phyloP scores from a whole-genome alignment of 2,888 invertebrate genomes.

The Hirtodrosophila trivittata region DNA sequence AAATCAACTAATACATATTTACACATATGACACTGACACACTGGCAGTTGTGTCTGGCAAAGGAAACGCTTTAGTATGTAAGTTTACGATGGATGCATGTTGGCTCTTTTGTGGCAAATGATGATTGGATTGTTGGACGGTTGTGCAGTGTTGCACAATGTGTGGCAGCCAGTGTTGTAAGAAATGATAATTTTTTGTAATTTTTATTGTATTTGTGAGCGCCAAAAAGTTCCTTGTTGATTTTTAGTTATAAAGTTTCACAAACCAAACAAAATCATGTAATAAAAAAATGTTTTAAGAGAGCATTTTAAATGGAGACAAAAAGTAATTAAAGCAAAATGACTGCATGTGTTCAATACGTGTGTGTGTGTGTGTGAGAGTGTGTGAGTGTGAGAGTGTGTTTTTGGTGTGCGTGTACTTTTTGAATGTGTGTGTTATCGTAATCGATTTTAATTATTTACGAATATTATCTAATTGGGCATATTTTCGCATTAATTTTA shows the following conservation, averaged over 20 bases:
- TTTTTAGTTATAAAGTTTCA: conserved; percentile 77
- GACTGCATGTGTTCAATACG: conserved; percentile 79
- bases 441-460: conserved; percentile 67
- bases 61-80: conserved; percentile 32
- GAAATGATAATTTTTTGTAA: conserved; percentile 61
- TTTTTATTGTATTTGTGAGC: conserved; percentile 77
- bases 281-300: conserved; percentile 71
- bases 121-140: conserved; percentile 34
- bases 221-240: conserved; percentile 80
- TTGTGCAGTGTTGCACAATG: conserved; percentile 45
- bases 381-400: conserved; percentile 29
- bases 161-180: conserved; percentile 59
- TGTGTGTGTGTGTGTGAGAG: conserved; percentile 38
- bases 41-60: too few species aligned
- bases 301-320: not conserved
- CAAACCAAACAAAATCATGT: conserved; percentile 26
- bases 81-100: conserved; percentile 40
- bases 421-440: conserved; percentile 37
- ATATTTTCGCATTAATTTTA: conserved; percentile 67
- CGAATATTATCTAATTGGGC: conserved; percentile 52
- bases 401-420: conserved; percentile 28
- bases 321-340: conserved; percentile 14
- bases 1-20: conserved; percentile 30
- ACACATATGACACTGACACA: conserved; percentile 21
- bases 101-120: conserved; percentile 22